Percentiles rank a stretch among this genome's conserved stretches.
Evolutionary conservation across 2,113 vertebrate genomes (phyloP).

Genomic region (Micronycteris hirsuta): DNA sequence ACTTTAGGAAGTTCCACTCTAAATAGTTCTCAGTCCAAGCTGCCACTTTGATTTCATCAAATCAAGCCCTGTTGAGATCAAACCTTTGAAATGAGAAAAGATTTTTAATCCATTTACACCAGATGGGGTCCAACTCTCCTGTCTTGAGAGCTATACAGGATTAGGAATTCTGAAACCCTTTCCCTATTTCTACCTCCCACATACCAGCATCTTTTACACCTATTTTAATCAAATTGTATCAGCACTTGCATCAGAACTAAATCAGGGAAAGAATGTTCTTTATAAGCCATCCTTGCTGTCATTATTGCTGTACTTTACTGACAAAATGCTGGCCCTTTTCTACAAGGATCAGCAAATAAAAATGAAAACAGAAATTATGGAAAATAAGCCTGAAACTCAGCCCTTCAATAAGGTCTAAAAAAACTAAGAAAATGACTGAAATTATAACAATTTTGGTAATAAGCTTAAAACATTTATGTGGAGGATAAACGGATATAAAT

Average conservation of each 20-base stretch:
- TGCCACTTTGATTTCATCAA: conserved; percentile 99
- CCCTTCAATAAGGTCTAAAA: background rate
- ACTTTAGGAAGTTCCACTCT: conserved; percentile 86
- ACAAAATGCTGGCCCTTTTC: conserved; percentile 1
- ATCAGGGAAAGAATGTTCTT: background rate
- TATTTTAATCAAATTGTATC: conserved; percentile 70
- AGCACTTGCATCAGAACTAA: conserved; percentile 56
- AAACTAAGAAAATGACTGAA: background rate
- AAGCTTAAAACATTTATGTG: background rate
- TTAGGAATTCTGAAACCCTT: conserved; percentile 87
- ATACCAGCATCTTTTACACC: conserved; percentile 12
- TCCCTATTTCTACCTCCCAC: conserved; percentile 47
- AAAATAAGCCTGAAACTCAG: background rate
- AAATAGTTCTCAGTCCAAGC: conserved; percentile 90
- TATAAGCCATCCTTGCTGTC: background rate
- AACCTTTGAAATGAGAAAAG: conserved; percentile 96
- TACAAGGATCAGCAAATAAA: background rate
- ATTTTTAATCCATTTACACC: conserved; percentile 95
- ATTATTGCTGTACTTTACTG: background rate
- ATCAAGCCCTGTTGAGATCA: conserved; percentile 94
- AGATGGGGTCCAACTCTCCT: conserved; percentile 85
- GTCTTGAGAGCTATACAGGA: conserved; percentile 87
- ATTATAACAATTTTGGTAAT: background rate
- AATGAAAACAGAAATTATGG: background rate
- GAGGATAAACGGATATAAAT: background rate